phyloP scores from a whole-genome alignment of 2,888 invertebrate genomes.

The Electrophaes corylata region DNA sequence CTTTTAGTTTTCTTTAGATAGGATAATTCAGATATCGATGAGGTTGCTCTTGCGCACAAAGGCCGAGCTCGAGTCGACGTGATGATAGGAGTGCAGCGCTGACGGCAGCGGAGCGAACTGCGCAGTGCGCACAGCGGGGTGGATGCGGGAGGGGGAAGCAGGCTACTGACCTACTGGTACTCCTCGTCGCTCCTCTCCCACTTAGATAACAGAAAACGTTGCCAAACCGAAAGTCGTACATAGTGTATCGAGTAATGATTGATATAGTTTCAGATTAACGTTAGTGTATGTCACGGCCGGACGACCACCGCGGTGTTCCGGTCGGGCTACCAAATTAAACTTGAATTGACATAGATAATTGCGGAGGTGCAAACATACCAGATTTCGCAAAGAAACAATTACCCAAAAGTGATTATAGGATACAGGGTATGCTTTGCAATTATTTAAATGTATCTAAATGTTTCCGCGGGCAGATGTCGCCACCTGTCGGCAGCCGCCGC shows the following conservation, averaged over 20 bases:
- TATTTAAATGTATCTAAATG: conserved; percentile 89
- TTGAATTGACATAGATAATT: conserved; percentile 68
- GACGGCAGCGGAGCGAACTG: conserved; percentile 33
- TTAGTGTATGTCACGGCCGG: conserved; percentile 64
- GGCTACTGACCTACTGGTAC: background rate
- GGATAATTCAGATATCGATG: conserved; percentile 34
- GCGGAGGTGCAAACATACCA: conserved; percentile 78
- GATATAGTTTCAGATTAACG: conserved; percentile 75
- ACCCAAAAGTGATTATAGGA: conserved; percentile 93
- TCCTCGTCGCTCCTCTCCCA: conserved; percentile 34
- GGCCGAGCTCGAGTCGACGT: conserved; percentile 39
- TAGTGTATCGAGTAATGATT: conserved; percentile 74
- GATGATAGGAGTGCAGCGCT: conserved; percentile 28
- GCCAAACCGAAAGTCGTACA: conserved; percentile 80
- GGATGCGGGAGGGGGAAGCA: background rate
- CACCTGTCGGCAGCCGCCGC: conserved; percentile 58
- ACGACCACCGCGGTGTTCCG: conserved; percentile 45
- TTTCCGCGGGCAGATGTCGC: conserved; percentile 78
- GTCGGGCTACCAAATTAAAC: conserved; percentile 70
- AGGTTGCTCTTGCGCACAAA: conserved; percentile 35
- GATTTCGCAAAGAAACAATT: conserved; percentile 78
- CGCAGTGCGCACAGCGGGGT: conserved; percentile 46
- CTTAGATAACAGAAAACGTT: conserved; percentile 76
- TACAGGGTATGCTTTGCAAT: conserved; percentile 98
- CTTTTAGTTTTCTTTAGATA: conserved; percentile 29